Evolutionary conservation across 1,140 invertebrate genomes (phyloP), one percentile per base, ranked within the genome.

Genomic region (Aphaenogaster rudis): DNA sequence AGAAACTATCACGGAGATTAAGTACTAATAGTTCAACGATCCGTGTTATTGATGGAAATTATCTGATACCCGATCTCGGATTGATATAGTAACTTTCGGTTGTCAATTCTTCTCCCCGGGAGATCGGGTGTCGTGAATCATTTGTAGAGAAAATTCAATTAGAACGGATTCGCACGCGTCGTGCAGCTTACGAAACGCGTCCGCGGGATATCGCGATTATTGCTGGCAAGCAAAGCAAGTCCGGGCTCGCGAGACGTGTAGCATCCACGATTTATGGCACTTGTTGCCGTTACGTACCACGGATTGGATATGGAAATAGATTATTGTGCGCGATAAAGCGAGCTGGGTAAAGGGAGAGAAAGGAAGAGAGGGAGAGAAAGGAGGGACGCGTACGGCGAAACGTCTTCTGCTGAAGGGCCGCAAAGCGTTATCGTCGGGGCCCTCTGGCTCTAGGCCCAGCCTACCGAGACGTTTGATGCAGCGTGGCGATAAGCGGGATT

Each of bases 261-360:
- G 39, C 66, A 13, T 63, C 48, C 39, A 71, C 33, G 64, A 86
- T 81, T 85, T 85, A 85, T 71, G 50, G n/a, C 15, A 69, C 33
- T 71, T 69, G 64, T 80, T 81, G 66, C 45, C 42, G 64, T 69
- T 81, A 86, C 45, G 45, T 36, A 39, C 17, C 33, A 28, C 11
- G 77, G 45, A 82, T 69, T 63, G 54, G 54, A 84, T 84, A 87
- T 76, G 61, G 69, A 84, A 84, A 84, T 71, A 87, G 79, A 87
- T 67, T 57, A 59, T 74, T 67, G 59, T 76, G 33, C 3, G 17
- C 28, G 69, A 87, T 87, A 87, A 82, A 63, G 36, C 79, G 59
- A 42, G 17, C 11, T 39, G 33, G 8, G 17, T 3, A 57, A 76
- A 76, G 54, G 36, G n/a, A 71, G 63, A 54, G 28, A 28, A 28